These are phyloP conservation scores for Hipposideros armiger DNA, from an alignment of 2,113 vertebrate species.

Conservation along the genomic window DNA sequence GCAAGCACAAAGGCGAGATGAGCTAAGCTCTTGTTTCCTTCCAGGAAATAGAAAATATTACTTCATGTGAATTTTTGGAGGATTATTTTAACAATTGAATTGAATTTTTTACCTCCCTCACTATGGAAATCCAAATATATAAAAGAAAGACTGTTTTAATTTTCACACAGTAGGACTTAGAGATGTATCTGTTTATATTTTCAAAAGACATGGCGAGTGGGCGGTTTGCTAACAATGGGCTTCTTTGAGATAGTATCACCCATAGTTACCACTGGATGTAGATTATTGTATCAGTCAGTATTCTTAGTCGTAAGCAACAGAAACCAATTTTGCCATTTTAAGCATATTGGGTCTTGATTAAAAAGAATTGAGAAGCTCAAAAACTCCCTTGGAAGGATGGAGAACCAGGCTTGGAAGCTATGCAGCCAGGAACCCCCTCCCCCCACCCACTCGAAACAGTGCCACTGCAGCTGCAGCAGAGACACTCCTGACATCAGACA, in stretches of 20 bases:
- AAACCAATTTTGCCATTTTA: neutral
- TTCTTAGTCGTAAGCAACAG: neutral
- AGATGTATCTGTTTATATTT: neutral
- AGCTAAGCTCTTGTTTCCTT: slow-evolving; percentile 42
- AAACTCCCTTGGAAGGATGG: neutral
- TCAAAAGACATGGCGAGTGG: neutral
- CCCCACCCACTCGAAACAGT: neutral
- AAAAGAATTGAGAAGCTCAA: slow-evolving; percentile 9
- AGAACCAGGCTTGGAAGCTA: neutral
- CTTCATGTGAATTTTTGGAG: neutral
- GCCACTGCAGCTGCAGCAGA: neutral
- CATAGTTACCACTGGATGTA: no score
- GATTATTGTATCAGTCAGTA: no score
- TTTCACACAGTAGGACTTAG: neutral
- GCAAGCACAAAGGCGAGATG: neutral
- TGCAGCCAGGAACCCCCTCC: neutral
- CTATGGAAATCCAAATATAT: neutral
- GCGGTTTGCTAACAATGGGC: neutral
- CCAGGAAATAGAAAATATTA: slow-evolving; percentile 32
- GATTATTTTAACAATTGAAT: neutral
- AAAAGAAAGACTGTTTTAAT: neutral
- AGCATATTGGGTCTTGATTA: neutral
- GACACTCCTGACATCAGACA: neutral
- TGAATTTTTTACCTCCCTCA: neutral
- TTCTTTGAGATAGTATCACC: neutral